Evolutionary conservation across 92 coral and sea anemone species (phyloP).

Genomic region (Porites cylindrica): DNA sequence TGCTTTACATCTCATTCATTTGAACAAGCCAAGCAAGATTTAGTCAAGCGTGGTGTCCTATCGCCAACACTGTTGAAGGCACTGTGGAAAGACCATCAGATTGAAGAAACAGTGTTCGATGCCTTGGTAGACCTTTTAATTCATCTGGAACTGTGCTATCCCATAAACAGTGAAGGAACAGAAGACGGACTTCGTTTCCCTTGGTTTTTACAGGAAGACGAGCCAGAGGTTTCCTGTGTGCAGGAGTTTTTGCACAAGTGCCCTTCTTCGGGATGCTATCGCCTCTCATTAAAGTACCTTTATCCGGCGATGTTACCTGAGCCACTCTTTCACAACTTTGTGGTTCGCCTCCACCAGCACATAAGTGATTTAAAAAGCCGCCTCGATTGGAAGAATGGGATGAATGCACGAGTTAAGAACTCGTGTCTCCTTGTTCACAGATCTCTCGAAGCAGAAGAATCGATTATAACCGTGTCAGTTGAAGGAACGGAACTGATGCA

Average conservation of each 20-base stretch:
- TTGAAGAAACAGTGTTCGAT: conserved; percentile 55
- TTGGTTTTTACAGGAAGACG: conserved; percentile 64
- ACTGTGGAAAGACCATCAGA: conserved; percentile 49
- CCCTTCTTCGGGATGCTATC: conserved; percentile 3
- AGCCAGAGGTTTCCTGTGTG: conserved; percentile 13
- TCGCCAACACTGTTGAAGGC: conserved; percentile 50
- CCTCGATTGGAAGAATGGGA: conserved; percentile 69
- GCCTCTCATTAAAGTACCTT: conserved; percentile 53
- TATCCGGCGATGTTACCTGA: conserved; percentile 63
- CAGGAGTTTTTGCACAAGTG: conserved; percentile 19
- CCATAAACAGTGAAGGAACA: conserved; percentile 22
- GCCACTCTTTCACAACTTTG: conserved; percentile 61
- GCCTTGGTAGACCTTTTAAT: conserved; percentile 71
- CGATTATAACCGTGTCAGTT: conserved; percentile 46
- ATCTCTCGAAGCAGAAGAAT: conserved; percentile 7
- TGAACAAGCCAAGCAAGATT: conserved; percentile 47
- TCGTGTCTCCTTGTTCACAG: conserved; percentile 51
- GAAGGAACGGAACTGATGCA: conserved; percentile 51
- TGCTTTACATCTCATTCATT: conserved; percentile 24
- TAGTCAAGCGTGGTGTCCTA: conserved; percentile 68
- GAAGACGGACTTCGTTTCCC: conserved; percentile 67
- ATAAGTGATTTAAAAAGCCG: conserved; percentile 59
- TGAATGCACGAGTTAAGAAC: conserved; percentile 49
- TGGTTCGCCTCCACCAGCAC: conserved; percentile 64
- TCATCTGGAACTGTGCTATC: conserved; percentile 74